Conservation (phyloP, 2,797 vertebrate species). For the Carapus acus region DNA sequence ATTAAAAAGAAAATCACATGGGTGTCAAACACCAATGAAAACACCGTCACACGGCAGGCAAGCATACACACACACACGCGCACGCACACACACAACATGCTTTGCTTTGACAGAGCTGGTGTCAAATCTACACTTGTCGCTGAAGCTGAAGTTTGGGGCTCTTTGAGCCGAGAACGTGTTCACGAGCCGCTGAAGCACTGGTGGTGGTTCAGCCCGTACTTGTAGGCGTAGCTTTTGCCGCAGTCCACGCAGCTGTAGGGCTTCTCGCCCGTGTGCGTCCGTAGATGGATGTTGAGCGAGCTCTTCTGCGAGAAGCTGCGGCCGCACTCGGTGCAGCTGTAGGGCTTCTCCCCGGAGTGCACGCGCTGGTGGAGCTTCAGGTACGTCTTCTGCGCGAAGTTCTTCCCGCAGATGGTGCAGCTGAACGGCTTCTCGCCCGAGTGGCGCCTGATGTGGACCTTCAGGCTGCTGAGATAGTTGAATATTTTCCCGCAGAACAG, state of each 20-base stretch:
- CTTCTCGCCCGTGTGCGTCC: constrained; percentile 76
- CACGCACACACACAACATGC: neutral
- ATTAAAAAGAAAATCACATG: no score
- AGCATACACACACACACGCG: neutral
- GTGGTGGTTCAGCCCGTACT: constrained; percentile 76
- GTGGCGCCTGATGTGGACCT: constrained; percentile 74
- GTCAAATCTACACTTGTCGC: constrained; percentile 15
- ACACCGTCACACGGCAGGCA: neutral
- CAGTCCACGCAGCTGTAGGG: constrained; percentile 78
- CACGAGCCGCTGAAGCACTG: constrained; percentile 65
- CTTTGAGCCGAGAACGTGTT: constrained; percentile 11
- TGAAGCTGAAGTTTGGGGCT: constrained; percentile 21
- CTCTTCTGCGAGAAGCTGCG: constrained; percentile 79
- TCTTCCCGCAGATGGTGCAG: constrained; percentile 72
- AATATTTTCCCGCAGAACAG: constrained; percentile 75
- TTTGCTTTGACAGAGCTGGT: constrained; percentile 5
- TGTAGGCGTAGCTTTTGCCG: constrained; percentile 76
- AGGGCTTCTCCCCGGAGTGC: constrained; percentile 76
- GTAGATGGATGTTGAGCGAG: constrained; percentile 75
- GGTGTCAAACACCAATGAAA: neutral
- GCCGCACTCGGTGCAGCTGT: constrained; percentile 73
- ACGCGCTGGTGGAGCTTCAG: constrained; percentile 75
- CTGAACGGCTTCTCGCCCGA: constrained; percentile 75
- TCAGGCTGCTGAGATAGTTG: constrained; percentile 74
- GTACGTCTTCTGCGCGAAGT: constrained; percentile 77